Evolutionary conservation across 2,888 invertebrate genomes (phyloP), one percentile per base, ranked within the genome.

Genomic region (Linnaemya tessellans): DNA sequence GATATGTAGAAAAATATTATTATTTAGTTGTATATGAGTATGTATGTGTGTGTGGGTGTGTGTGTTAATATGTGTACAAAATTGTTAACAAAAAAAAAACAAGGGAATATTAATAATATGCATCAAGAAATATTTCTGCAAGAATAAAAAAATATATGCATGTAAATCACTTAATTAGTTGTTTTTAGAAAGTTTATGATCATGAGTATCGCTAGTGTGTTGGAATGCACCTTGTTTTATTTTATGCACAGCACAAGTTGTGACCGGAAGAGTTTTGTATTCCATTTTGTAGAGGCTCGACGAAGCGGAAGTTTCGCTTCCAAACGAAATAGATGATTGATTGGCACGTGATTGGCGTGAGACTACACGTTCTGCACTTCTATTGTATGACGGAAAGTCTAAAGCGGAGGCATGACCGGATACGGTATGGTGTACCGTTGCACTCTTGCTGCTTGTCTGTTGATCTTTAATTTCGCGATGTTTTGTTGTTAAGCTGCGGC

Each of bases 181-280:
- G 65, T 89, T 88, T 87, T 96, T 94, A 91, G 97, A 97, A 92
- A 97, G 97, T 91, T 96, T 97, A 92, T 97, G 97, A 90, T 96
- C 95, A 88, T 95, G 96, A 13, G 97, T 96, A 91, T 97, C 96
- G 86, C 97, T 94, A 35, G 97, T 97, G 90, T 97, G 97, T 92
- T 96, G 96, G 92, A 96, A 97, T 20, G 96, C 96, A 79, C 96
- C 95, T 79, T 96, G 95, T 51, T 95, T 94, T 89, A 97, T 96
- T 75, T 97, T 94, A 86, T 97, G 93, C 43, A 96, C 94, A 46
- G 97, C 97, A 92, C 97, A 97, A 1, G 96, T 96, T 71, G 96
- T 96, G 41, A 93, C 93, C 87, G 95, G 95, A 71, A 94, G 94
- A 56, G 96, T 94, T 18, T 95, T 94, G 90, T 94, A 97, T 91